Conservation (phyloP, 2,888 invertebrate species). For the Caenorhabditis wallacei region DNA sequence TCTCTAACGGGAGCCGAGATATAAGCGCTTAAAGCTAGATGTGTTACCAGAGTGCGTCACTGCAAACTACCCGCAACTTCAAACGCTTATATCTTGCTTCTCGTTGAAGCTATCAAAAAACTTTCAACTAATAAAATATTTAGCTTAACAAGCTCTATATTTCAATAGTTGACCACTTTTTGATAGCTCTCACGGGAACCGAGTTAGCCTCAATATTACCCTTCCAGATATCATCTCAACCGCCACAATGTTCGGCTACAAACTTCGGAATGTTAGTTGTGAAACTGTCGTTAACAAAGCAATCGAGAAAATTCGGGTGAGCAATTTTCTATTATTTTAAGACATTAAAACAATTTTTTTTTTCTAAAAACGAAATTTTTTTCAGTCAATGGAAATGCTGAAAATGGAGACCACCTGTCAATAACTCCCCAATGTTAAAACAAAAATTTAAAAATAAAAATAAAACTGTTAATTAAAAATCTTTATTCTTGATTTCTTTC, state of each 20-base stretch:
- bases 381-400: slow-evolving; percentile 36
- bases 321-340: background rate
- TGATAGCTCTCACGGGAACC: too few species aligned
- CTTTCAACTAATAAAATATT: too few species aligned
- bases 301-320: slow-evolving; percentile 35
- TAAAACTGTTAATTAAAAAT: slow-evolving; percentile 17
- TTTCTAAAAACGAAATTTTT: background rate
- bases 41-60: too few species aligned
- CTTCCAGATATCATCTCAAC: slow-evolving; percentile 40
- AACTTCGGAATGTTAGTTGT: slow-evolving; percentile 34
- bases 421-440: background rate
- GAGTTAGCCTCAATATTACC: too few species aligned
- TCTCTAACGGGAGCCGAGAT: too few species aligned
- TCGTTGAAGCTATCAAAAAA: too few species aligned
- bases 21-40: too few species aligned
- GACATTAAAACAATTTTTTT: too few species aligned
- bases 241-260: slow-evolving; percentile 48
- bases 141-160: too few species aligned
- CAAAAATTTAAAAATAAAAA: background rate
- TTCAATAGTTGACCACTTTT: too few species aligned
- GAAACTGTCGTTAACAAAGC: slow-evolving; percentile 14
- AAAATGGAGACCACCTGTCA: slow-evolving; percentile 39
- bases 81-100: too few species aligned
- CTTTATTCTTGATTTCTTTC: background rate
- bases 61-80: too few species aligned